These are phyloP conservation scores for Cryptotis parvus DNA, from an alignment of 2,113 vertebrate species.

Conservation along the genomic window DNA sequence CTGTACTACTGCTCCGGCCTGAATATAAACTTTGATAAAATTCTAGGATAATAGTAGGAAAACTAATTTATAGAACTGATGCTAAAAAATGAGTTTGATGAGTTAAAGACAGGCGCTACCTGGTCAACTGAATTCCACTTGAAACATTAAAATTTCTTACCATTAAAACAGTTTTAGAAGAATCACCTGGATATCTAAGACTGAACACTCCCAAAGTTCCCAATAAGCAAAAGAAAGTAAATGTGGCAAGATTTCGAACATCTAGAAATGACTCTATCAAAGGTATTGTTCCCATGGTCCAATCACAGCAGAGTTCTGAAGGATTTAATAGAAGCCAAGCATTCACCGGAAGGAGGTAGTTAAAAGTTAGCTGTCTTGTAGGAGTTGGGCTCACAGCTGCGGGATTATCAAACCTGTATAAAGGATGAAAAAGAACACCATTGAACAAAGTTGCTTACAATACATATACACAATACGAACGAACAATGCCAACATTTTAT, in stretches of 20 bases:
- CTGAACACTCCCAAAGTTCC: constrained; percentile 92
- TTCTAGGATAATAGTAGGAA: constrained; percentile 24
- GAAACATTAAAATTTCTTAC: constrained; percentile 86
- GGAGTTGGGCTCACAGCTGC: constrained; percentile 96
- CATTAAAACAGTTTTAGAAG: constrained; percentile 96
- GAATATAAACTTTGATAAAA: constrained; percentile 16
- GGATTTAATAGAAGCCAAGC: constrained; percentile 97
- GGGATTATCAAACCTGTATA: constrained; percentile 96
- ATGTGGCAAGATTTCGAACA: constrained; percentile 93
- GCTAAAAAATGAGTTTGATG: constrained; percentile 81
- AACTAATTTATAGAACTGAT: not conserved
- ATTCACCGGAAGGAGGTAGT: constrained; percentile 98
- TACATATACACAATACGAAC: not conserved
- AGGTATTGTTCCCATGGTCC: constrained; percentile 99
- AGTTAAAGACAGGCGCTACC: not conserved
- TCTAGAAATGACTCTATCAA: constrained; percentile 95
- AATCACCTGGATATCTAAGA: constrained; percentile 92
- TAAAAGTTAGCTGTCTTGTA: constrained; percentile 96
- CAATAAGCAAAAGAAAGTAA: constrained; percentile 92
- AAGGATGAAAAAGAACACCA: constrained; percentile 32
- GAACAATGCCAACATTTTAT: not conserved
- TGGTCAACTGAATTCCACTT: not conserved
- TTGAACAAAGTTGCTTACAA: not conserved
- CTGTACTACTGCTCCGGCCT: no score
- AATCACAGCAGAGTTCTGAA: constrained; percentile 98